Evolutionary conservation across 2,113 vertebrate species (phyloP).

Genomic region (Seriola rivoliana): DNA sequence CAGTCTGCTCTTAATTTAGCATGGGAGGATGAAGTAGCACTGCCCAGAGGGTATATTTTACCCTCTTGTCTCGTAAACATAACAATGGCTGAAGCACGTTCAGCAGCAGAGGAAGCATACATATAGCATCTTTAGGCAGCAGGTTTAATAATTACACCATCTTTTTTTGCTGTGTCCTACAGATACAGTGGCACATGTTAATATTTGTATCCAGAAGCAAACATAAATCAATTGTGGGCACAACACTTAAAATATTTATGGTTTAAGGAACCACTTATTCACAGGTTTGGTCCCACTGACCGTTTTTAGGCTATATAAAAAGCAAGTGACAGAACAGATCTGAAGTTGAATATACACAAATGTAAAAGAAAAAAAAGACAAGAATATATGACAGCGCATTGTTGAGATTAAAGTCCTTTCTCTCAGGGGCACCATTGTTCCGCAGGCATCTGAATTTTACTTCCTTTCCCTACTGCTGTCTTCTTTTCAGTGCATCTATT

Average conservation of each 20-base stretch:
- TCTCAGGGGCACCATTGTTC: not conserved
- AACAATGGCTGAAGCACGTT: too few relatives aligned
- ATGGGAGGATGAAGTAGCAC: too few relatives aligned
- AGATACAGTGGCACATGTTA: not conserved
- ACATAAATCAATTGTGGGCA: not conserved
- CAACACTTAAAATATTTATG: not conserved
- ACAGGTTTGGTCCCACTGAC: not conserved
- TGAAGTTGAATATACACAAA: not conserved
- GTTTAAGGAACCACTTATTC: too few relatives aligned
- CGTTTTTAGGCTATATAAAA: not conserved
- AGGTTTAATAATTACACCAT: not conserved
- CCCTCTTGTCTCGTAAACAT: too few relatives aligned
- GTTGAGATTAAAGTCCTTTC: not conserved
- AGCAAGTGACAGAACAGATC: not conserved
- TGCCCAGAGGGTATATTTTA: too few relatives aligned
- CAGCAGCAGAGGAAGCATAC: too few relatives aligned
- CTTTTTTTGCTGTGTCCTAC: not conserved
- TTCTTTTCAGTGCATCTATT: not conserved
- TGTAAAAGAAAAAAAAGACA: not conserved
- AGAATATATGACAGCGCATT: not conserved
- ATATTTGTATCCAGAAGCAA: not conserved
- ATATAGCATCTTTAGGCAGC: not conserved
- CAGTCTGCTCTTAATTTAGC: too few relatives aligned
- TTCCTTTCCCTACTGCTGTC: not conserved
- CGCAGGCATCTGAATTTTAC: not conserved